A percentile compares a stretch with the other conserved stretches of the same genome.
phyloP scores from a whole-genome alignment of 2,888 invertebrate genomes.

The Conomelus anceps region DNA sequence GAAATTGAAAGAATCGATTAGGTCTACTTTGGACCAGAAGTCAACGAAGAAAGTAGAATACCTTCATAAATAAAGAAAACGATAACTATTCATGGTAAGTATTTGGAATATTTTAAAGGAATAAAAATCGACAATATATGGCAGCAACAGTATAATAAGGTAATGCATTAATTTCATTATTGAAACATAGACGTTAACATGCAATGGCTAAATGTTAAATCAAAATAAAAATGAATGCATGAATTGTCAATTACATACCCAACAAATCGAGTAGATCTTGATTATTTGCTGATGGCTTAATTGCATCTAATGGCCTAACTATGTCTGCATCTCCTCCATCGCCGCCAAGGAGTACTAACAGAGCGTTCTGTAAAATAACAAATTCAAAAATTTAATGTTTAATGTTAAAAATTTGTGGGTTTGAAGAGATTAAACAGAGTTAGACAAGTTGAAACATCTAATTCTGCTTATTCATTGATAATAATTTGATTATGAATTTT shows the following conservation, averaged over 20 bases:
- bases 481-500: no score
- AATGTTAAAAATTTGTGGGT: no score
- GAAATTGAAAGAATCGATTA: no score
- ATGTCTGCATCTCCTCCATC: constrained; percentile 46
- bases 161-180: background rate
- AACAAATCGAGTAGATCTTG: constrained; percentile 84
- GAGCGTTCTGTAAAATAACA: constrained; percentile 58
- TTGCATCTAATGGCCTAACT: constrained; percentile 42
- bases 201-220: constrained; percentile 43
- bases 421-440: no score
- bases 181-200: background rate
- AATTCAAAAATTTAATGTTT: constrained; percentile 14
- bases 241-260: constrained; percentile 41
- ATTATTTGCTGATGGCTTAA: constrained; percentile 48
- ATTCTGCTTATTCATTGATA: no score
- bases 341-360: constrained; percentile 80
- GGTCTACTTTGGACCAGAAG: no score
- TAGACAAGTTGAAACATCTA: no score
- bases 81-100: no score
- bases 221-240: background rate
- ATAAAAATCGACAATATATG: no score
- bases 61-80: no score
- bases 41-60: no score
- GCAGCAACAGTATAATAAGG: background rate
- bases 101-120: no score